phyloP scores from a whole-genome alignment of 2,888 invertebrate genomes.

The Orthonychiurus folsomi region DNA sequence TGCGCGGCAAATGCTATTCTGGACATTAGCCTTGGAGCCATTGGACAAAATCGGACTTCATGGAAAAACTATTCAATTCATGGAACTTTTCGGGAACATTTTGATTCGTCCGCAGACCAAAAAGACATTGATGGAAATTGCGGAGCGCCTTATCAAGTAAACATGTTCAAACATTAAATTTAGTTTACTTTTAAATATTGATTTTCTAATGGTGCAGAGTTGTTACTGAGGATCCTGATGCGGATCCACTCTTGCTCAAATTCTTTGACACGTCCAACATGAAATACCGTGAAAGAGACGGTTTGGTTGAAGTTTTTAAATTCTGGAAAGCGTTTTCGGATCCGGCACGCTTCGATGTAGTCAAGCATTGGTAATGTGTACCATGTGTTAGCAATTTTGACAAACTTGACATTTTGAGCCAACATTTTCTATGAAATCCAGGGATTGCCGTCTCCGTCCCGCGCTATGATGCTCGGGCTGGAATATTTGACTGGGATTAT shows the following conservation, averaged over 20 bases:
- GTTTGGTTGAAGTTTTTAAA: slow-evolving; percentile 62
- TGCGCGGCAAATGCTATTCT: slow-evolving; percentile 66
- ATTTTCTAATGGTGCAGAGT: slow-evolving; percentile 46
- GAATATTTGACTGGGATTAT: slow-evolving; percentile 85
- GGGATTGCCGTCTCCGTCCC: slow-evolving; percentile 62
- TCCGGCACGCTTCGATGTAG: slow-evolving; percentile 57
- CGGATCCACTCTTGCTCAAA: slow-evolving; percentile 51
- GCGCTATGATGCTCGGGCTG: slow-evolving; percentile 67
- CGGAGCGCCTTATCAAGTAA: slow-evolving; percentile 55
- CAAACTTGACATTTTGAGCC: too few species aligned
- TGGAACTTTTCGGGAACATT: slow-evolving; percentile 77
- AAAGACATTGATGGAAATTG: slow-evolving; percentile 61
- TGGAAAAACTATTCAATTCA: slow-evolving; percentile 66
- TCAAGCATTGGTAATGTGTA: slow-evolving; percentile 51
- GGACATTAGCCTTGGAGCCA: slow-evolving; percentile 63
- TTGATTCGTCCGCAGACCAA: slow-evolving; percentile 67
- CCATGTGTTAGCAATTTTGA: too few species aligned
- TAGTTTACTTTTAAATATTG: too few species aligned
- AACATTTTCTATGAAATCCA: too few species aligned
- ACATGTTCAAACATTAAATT: neutral
- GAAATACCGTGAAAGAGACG: slow-evolving; percentile 76
- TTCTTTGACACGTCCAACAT: slow-evolving; percentile 60
- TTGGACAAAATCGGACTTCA: slow-evolving; percentile 58
- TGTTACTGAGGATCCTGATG: slow-evolving; percentile 61
- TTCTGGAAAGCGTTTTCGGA: slow-evolving; percentile 49